Evolutionary conservation across 2,888 invertebrate species (phyloP), one percentile per base, ranked within the genome.

Genomic region (Mystacides longicornis): DNA sequence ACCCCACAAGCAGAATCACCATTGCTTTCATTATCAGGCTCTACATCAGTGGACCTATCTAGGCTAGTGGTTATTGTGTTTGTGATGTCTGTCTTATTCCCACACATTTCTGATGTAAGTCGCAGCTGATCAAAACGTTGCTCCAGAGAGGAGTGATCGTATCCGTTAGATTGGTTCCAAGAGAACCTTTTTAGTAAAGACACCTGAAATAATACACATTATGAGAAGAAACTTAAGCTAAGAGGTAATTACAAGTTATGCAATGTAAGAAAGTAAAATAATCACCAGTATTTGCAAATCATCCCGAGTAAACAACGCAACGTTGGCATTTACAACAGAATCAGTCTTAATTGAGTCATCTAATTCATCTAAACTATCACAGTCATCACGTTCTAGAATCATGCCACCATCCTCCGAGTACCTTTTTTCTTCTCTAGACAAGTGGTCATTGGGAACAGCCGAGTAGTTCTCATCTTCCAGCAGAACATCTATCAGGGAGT

Each of bases 401-500:
- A 20, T 3, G 18, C 45, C 45, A 14, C 45, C 20, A 9, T 42
- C 21, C 19, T 48, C 20, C 14, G n/a, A 4, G 37, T 43, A 37
- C 3, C 37, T 37, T 16, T 37, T 37, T n/a, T 43, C 46, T 22
- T 56, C 46, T 19, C 46, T 3, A 3, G 46, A 46, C 5, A 18
- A 16, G 5, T 9, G 11, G 7, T 60, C 60, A 14, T 58, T 55
- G 2, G 55, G 49, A 19, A 56, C 47, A 3, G 56, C 49, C 20
- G 60, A 61, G 52, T 64, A 65, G 3, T 67, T 69, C 54, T 73
- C 71, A 37, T 75, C 78, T 23, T 73, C 67, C 58, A 71, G 63
- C 56, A 92, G 80, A 22, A 81, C 73, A 66, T 92, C 92, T 63
- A 94, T 75, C 52, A 93, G 79, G 55, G 87, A 82, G 60, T 86